Percentiles rank a stretch among this genome's conserved stretches.
Conservation (phyloP, 2,797 vertebrate species). For the Gymnothorax javanicus region DNA sequence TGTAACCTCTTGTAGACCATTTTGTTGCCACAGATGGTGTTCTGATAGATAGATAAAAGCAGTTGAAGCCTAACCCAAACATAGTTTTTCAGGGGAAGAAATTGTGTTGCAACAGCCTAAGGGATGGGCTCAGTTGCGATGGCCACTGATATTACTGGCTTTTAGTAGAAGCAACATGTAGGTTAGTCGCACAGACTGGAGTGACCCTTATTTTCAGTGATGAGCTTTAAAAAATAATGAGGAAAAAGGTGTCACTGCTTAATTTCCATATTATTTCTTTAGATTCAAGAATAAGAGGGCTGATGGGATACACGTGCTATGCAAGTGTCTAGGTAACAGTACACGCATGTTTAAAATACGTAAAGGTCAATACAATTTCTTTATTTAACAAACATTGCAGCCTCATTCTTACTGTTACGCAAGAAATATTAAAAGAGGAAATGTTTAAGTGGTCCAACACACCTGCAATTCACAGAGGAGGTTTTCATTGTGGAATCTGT, state of each 20-base stretch:
- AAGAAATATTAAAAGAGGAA: background rate
- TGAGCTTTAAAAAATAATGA: background rate
- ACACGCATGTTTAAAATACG: background rate
- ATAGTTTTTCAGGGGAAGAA: background rate
- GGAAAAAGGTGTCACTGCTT: slow-evolving; percentile 8
- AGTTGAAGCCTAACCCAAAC: slow-evolving; percentile 28
- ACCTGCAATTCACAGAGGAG: background rate
- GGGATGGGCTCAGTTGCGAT: slow-evolving; percentile 4
- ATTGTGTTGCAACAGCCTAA: slow-evolving; percentile 4
- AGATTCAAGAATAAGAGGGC: background rate
- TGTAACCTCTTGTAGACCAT: background rate
- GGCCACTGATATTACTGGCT: slow-evolving; percentile 21
- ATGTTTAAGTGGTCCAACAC: slow-evolving; percentile 12
- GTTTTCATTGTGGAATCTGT: slow-evolving; percentile 69
- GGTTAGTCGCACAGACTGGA: background rate
- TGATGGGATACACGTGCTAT: background rate
- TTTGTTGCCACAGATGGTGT: background rate
- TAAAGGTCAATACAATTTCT: slow-evolving; percentile 12
- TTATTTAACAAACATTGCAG: background rate
- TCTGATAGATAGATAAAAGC: slow-evolving; percentile 28
- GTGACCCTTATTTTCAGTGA: background rate
- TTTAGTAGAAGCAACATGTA: slow-evolving; percentile 5
- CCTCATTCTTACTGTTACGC: background rate
- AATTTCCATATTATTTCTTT: slow-evolving; percentile 1
- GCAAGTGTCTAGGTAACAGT: background rate